Evolutionary conservation across 2,888 invertebrate species (phyloP), one percentile per base, ranked within the genome.

Genomic region (Phoronis australis): DNA sequence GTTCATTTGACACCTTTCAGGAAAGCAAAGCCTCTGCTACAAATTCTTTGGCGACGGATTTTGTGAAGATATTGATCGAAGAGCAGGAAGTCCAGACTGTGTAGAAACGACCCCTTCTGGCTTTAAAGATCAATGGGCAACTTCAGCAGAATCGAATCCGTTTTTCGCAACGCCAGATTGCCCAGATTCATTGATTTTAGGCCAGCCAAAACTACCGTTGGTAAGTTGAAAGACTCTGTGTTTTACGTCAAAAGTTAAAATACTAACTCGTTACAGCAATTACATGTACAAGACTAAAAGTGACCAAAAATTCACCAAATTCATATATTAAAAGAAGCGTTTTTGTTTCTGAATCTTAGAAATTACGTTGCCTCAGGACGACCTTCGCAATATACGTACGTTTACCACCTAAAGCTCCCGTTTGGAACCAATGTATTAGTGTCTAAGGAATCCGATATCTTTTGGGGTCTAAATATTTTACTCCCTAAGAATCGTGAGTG

Each of bases 91-190:
- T 1, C 24, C 20, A 4, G 69, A 69, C 48, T 72, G 72, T 51
- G 69, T 68, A 15, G 61, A 57, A 47, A 60, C 51, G 55, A 63
- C 68, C 4, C 71, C 71, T 1, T 51, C 55, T 0, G 68, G 67
- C 5, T 68, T 54, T 48, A 47, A 40, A 5, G 71, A 71, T 54
- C 70, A 70, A 45, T 70, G 69, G 70, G 64, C 63, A 4, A 38
- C 50, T n/a, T 38, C 45, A 4, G 71, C 65, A 18, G 42, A 42
- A 6, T 65, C 63, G 4, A 63, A 65, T 51, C 65, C 66, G 1
- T 50, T 49, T 4, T 61, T 57, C 48, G 60, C 61, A 39, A 42
- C 37, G 3, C 44, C 55, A 4, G 46, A 50, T 2, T 70, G 70
- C 55, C 67, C 67, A 1, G 61, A 53, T 12, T 37, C 50, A 0